Evolutionary conservation across 2,113 vertebrate genomes (phyloP).

Genomic region (Leucopsar rothschildi): DNA sequence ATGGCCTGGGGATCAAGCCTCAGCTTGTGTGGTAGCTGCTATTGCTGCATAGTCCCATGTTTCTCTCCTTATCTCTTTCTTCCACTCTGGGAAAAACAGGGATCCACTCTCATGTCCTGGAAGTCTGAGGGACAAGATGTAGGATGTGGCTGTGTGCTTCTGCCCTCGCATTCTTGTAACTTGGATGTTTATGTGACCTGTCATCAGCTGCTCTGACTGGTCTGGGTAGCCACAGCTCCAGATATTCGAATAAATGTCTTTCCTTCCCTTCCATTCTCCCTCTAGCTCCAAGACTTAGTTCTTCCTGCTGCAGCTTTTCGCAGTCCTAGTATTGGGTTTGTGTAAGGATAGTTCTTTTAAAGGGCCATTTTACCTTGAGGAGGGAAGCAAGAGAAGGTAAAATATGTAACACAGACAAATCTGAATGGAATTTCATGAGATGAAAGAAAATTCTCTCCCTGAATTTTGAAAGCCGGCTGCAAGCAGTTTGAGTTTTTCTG

Average conservation of each 20-base stretch:
- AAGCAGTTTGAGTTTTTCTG: background rate
- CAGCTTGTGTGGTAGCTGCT: accelerated
- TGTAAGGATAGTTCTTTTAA: background rate
- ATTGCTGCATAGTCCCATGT: accelerated
- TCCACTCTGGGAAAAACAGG: background rate
- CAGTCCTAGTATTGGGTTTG: accelerated
- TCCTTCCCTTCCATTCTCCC: background rate
- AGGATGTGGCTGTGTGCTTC: background rate
- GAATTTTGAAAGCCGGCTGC: background rate
- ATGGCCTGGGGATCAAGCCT: accelerated
- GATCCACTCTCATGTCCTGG: accelerated
- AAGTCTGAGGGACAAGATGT: background rate
- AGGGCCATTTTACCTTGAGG: background rate
- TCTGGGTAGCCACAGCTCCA: background rate
- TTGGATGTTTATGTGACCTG: background rate
- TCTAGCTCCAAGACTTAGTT: background rate
- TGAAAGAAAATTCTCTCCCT: background rate
- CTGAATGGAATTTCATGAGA: background rate
- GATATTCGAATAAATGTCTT: accelerated
- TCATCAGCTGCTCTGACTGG: background rate
- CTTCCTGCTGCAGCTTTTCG: background rate
- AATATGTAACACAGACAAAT: background rate
- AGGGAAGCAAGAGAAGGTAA: background rate
- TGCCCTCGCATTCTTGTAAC: background rate
- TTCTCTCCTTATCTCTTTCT: background rate